A percentile compares a stretch with the other conserved stretches of the same genome.
Evolutionary conservation across 2,888 invertebrate species (phyloP).

Genomic region (Syrista parreyssii): DNA sequence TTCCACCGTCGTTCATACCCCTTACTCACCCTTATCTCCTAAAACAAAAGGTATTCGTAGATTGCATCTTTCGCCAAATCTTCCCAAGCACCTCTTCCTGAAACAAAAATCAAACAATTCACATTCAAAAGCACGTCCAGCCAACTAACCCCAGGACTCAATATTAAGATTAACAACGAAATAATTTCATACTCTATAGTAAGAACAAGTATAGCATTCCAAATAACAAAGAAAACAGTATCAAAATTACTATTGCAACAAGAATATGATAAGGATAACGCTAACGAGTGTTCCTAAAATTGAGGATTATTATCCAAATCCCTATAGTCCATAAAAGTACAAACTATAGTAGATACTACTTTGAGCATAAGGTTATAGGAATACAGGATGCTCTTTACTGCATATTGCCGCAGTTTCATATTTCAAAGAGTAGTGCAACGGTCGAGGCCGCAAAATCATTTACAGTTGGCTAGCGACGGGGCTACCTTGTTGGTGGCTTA

Average conservation of each 20-base stretch:
- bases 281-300: conserved; percentile 23
- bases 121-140: background rate
- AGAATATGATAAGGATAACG: background rate
- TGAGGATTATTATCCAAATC: conserved; percentile 32
- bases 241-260: background rate
- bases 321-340: background rate
- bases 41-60: conserved; percentile 23
- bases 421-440: conserved; percentile 27
- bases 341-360: conserved; percentile 25
- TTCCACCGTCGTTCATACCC: conserved; percentile 4
- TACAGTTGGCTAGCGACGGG: background rate
- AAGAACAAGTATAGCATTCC: background rate
- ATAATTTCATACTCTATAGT: background rate
- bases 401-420: conserved; percentile 48
- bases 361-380: conserved; percentile 31
- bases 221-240: background rate
- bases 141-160: background rate
- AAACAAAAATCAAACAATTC: background rate
- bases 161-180: background rate
- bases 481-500: background rate
- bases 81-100: background rate
- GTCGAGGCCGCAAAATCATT: background rate
- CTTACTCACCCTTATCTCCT: conserved; percentile 27
- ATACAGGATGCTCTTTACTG: conserved; percentile 41
- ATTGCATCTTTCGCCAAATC: conserved; percentile 24